Evolutionary conservation across 2,113 vertebrate genomes (phyloP).

Genomic region (Deroptyus accipitrinus): DNA sequence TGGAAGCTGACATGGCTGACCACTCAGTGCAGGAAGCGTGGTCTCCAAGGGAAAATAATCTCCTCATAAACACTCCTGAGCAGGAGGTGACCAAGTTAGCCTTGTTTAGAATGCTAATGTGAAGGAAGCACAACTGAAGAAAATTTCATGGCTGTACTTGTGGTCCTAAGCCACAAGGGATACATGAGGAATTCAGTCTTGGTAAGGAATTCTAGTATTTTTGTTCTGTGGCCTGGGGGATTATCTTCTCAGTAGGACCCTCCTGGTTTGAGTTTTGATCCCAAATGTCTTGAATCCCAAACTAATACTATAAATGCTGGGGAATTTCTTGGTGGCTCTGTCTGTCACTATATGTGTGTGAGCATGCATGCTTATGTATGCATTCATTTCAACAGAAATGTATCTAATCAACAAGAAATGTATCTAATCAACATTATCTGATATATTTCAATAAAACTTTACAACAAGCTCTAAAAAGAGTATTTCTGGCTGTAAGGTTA

Average conservation of each 20-base stretch:
- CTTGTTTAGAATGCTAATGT: not conserved
- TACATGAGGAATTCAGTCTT: not conserved
- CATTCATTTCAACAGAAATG: not conserved
- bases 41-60: constrained; percentile 42
- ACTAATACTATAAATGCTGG: not conserved
- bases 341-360: not conserved
- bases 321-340: not conserved
- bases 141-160: constrained; percentile 3
- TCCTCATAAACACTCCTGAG: constrained; percentile 37
- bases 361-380: not conserved
- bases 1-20: not conserved
- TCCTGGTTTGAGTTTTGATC: not conserved
- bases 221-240: not conserved
- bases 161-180: not conserved
- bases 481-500: not conserved
- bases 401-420: not conserved
- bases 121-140: not conserved
- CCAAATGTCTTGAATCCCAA: not conserved
- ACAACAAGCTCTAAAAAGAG: not conserved
- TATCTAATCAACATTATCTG: not conserved
- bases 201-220: not conserved
- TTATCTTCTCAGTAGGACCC: not conserved
- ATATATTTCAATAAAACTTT: not conserved
- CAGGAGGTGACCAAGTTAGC: not conserved
- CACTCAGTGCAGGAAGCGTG: not conserved